Percentiles rank a stretch among this genome's conserved stretches.
Conservation (phyloP, 2,888 invertebrate species). For the Euproctis similis region DNA sequence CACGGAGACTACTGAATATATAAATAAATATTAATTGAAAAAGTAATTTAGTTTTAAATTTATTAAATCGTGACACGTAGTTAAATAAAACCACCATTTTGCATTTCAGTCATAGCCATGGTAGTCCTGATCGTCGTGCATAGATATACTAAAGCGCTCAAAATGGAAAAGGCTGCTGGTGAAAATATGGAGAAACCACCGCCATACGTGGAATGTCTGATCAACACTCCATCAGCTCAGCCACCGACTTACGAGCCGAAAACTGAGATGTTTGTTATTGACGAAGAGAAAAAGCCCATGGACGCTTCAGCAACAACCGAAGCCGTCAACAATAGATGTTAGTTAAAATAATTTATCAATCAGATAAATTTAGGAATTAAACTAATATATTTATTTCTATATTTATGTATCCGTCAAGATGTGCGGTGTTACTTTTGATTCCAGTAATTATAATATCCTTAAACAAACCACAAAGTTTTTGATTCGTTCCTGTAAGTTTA, state of each 20-base stretch:
- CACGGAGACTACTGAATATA: no score
- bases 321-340: conserved; percentile 12
- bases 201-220: conserved; percentile 48
- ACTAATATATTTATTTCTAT: no score
- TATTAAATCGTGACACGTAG: no score
- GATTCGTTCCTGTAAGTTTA: no score
- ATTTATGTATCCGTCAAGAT: no score
- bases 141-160: conserved; percentile 34
- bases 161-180: conserved; percentile 25
- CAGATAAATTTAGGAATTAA: conserved; percentile 1
- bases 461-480: no score
- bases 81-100: no score
- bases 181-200: conserved; percentile 41
- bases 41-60: no score
- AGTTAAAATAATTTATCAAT: conserved; percentile 7
- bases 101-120: conserved; percentile 33
- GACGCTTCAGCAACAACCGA: no score
- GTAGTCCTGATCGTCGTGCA: conserved; percentile 36
- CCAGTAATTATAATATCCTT: no score
- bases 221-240: conserved; percentile 22
- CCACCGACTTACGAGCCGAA: conserved; percentile 17
- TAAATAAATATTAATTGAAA: no score
- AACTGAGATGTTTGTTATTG: conserved; percentile 18
- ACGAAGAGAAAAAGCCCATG: conserved; percentile 24
- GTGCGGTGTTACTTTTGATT: no score